Evolutionary conservation across 2,888 invertebrate species (phyloP).

Genomic region (Anaspis maculata): DNA sequence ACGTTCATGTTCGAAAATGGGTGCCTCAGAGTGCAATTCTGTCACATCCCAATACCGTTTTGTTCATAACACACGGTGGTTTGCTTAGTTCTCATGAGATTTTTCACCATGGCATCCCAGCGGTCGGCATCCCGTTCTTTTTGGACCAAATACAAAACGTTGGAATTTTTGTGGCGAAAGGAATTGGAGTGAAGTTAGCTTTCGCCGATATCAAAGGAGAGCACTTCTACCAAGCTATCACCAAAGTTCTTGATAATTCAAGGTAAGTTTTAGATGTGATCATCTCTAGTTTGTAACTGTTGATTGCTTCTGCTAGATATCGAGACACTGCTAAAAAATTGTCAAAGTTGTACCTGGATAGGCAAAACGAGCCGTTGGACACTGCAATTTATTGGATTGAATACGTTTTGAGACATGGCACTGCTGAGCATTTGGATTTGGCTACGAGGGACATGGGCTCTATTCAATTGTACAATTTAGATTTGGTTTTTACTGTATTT

Average conservation of each 20-base stretch:
- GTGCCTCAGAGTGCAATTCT: constrained; percentile 39
- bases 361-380: constrained; percentile 15
- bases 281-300: too few species aligned
- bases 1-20: constrained; percentile 38
- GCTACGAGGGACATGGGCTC: too few species aligned
- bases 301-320: constrained; percentile 17
- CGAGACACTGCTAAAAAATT: constrained; percentile 12
- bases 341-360: constrained; percentile 16
- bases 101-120: constrained; percentile 17
- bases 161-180: constrained; percentile 22
- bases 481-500: too few species aligned
- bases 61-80: constrained; percentile 21
- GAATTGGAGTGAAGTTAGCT: constrained; percentile 22
- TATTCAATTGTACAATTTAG: too few species aligned
- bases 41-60: background rate
- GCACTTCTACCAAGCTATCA: constrained; percentile 15
- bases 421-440: constrained; percentile 13
- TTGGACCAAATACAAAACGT: constrained; percentile 25
- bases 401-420: constrained; percentile 17
- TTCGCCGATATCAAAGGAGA: constrained; percentile 19
- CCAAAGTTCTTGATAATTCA: constrained; percentile 18
- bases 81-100: constrained; percentile 22
- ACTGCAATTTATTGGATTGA: constrained; percentile 19
- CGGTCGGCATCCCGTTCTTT: constrained; percentile 25
- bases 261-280: constrained; percentile 6